Base-by-base conservation (phyloP, 2,888 invertebrate species). In the Drosophila heteroneura region DNA sequence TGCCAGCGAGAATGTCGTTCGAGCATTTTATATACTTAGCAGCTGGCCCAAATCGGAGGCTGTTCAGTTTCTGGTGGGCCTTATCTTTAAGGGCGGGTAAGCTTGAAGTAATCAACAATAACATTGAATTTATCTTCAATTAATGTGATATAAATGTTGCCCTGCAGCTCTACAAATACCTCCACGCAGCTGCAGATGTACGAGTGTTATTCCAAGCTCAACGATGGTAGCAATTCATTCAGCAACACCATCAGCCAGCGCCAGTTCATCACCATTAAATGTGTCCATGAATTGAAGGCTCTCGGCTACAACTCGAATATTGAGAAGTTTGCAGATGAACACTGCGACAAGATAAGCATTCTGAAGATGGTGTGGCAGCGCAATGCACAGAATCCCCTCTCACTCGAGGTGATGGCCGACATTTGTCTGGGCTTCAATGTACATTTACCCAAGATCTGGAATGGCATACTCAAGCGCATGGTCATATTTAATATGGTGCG, bases 381-480 rank as follows among this genome's bases (percentile, higher is more conserved):
- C 10, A 92, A 93, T 75, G 89, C 92, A 4, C 91, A 91, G 49
- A 93, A 92, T 81, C 80, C 88, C 0, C 85, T 92, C 16, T 92
- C 92, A 5, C 74, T 94, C 44, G 91, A 92, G 81, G 91, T 93
- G 5, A 92, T 94, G 78, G 90, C 92, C 0, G 90, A 92, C 64
- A 94, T 94, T 69, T 94, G 93, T 49, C 74, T 93, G 5, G 93
- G 93, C 19, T 93, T 92, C 61, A 87, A 94, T 64, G 92, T 94
- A 63, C 90, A 91, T 60, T 74, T 91, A 30, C 85, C 93, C 0
- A 92, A 92, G 77, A 93, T 94, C 53, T 94, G 94, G 94, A 93
- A 93, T 77, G 93, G 93, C 19, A 91, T 94, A 41, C 82, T 94
- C 5, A 92, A 93, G 61, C 93, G 93, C 69, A 94, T 94, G 94